A percentile compares a stretch with the other conserved stretches of the same genome.
phyloP scores from a whole-genome alignment of 2,888 invertebrate species.

The Hemicrepidius hirtus region DNA sequence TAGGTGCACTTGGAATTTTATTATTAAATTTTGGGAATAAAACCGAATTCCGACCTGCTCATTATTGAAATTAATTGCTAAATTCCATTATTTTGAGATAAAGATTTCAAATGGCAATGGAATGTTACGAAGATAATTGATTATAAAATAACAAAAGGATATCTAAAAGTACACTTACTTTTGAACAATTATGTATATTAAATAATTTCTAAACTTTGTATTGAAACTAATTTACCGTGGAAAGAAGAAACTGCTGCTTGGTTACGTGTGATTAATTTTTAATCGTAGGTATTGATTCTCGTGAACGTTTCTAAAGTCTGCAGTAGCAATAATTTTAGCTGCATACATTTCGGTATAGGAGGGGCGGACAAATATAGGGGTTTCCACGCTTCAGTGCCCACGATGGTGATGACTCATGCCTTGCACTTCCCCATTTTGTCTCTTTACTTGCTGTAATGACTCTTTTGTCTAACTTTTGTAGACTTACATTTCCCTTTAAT shows the following conservation, averaged over 20 bases:
- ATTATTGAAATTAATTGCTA: too few species aligned
- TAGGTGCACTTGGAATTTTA: too few species aligned
- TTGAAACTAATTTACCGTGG: too few species aligned
- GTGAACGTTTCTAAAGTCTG: background rate
- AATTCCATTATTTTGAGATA: too few species aligned
- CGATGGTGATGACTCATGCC: conserved; percentile 59
- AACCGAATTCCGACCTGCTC: too few species aligned
- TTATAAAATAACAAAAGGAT: too few species aligned
- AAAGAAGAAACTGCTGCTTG: background rate
- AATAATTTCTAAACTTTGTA: too few species aligned
- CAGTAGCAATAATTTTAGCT: conserved; percentile 31
- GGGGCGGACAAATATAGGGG: conserved; percentile 54
- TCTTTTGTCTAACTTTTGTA: conserved; percentile 52
- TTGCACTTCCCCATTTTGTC: conserved; percentile 54
- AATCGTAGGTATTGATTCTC: background rate
- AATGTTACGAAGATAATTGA: too few species aligned
- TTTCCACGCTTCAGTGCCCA: conserved; percentile 58
- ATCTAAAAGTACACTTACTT: too few species aligned
- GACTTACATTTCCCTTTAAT: conserved; percentile 25
- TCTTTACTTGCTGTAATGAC: conserved; percentile 55
- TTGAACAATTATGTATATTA: too few species aligned
- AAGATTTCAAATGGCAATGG: too few species aligned
- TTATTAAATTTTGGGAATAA: too few species aligned
- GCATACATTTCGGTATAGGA: conserved; percentile 22
- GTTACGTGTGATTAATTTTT: background rate